Percentiles rank a stretch among this genome's conserved stretches.
These are phyloP conservation scores for Pristis pectinata DNA, from an alignment of 2,797 vertebrate species.

Conservation along the genomic window DNA sequence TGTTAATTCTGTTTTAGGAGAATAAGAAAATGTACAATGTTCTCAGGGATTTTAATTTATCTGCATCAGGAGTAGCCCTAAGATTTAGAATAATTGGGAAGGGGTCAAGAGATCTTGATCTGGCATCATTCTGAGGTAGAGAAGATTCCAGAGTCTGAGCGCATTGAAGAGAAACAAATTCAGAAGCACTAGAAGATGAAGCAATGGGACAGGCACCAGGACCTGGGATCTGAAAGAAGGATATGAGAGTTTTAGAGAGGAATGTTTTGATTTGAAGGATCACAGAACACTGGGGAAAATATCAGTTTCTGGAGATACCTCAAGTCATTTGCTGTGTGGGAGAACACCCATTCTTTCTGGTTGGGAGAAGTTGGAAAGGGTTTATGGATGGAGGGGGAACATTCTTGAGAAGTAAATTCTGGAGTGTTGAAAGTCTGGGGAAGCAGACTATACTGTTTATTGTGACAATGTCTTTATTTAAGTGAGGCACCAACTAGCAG, in stretches of 20 bases:
- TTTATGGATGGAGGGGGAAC: background rate
- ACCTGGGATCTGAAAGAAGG: background rate
- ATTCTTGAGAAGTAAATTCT: no score
- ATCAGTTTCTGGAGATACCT: background rate
- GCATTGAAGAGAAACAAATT: no score
- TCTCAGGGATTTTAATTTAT: background rate
- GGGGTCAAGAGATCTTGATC: no score
- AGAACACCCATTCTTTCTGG: no score
- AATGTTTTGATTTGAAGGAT: background rate
- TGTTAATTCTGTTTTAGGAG: background rate
- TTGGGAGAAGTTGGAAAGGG: no score
- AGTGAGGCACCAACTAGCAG: background rate
- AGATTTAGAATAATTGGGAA: background rate
- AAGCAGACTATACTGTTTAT: background rate
- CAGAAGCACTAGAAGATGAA: no score
- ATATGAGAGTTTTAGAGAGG: background rate
- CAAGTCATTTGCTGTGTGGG: no score
- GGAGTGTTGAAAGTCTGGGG: background rate
- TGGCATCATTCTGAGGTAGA: no score
- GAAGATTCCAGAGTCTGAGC: no score
- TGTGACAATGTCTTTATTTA: background rate
- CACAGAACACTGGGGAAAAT: background rate
- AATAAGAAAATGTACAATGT: background rate
- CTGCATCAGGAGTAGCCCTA: background rate
- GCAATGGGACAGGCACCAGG: background rate